Conservation (phyloP, 2,797 vertebrate genomes). For the Percopsis omiscomaycus region DNA sequence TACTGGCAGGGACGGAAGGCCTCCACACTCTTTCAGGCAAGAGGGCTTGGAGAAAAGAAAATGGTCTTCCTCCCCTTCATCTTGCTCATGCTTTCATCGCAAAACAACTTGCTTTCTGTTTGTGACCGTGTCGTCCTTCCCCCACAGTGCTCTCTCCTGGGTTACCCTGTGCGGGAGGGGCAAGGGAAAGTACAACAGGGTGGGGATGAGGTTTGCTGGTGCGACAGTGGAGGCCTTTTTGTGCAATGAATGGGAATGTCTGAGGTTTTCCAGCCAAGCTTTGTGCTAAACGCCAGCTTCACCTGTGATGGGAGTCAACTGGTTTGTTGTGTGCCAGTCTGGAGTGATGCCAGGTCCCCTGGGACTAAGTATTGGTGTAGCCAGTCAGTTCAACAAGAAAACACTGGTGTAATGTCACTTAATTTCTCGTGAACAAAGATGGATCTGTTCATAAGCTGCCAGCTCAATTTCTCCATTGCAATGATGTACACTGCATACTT, state of each 20-base stretch:
- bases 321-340: constrained; percentile 65
- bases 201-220: constrained; percentile 45
- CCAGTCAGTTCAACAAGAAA: constrained; percentile 53
- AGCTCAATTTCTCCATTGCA: constrained; percentile 32
- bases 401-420: constrained; percentile 64
- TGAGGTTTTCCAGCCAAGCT: constrained; percentile 68
- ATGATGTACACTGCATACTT: too few species aligned
- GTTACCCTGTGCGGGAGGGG: not conserved
- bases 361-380: constrained; percentile 52
- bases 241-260: constrained; percentile 68
- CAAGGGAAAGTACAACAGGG: constrained; percentile 32
- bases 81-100: constrained; percentile 72
- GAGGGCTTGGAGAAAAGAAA: constrained; percentile 59
- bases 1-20: constrained; percentile 82
- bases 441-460: constrained; percentile 63
- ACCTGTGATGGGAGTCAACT: constrained; percentile 76
- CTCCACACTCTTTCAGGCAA: constrained; percentile 80
- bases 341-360: constrained; percentile 60
- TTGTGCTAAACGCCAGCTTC: constrained; percentile 64
- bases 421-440: constrained; percentile 54
- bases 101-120: constrained; percentile 78
- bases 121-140: constrained; percentile 61
- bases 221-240: constrained; percentile 56
- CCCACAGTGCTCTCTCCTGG: constrained; percentile 49
- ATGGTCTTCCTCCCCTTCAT: constrained; percentile 68